A percentile compares a stretch with the other conserved stretches of the same genome.
These are phyloP conservation scores for Lophochroa leadbeateri DNA, from an alignment of 2,113 vertebrate genomes.

Conservation along the genomic window DNA sequence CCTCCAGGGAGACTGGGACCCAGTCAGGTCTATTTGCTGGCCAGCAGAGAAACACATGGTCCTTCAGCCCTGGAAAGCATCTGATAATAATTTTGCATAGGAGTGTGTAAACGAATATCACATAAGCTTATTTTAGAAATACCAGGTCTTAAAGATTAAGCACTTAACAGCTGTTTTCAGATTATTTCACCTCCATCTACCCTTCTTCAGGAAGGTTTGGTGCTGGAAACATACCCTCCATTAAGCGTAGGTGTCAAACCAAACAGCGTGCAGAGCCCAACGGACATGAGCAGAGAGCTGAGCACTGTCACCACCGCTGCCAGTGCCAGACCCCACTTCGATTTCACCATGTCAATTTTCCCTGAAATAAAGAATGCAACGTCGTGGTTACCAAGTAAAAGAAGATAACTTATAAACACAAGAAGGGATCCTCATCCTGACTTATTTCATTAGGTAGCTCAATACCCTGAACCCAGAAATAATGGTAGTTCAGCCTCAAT, in stretches of 20 bases:
- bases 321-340: slow-evolving; percentile 96
- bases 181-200: not conserved
- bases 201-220: not conserved
- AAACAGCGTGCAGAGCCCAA: slow-evolving; percentile 95
- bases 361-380: slow-evolving; percentile 71
- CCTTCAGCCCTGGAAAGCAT: not conserved
- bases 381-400: rapidly evolving
- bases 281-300: slow-evolving; percentile 98
- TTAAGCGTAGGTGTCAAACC: slow-evolving; percentile 97
- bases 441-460: rapidly evolving
- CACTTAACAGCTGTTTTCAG: not conserved
- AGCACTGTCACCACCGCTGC: slow-evolving; percentile 96
- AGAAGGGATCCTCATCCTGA: not conserved
- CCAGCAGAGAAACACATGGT: not conserved
- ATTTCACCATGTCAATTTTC: slow-evolving; percentile 99
- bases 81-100: too few relatives aligned
- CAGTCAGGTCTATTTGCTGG: not conserved
- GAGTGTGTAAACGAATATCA: not conserved
- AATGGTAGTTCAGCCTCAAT: rapidly evolving
- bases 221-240: slow-evolving; percentile 84
- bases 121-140: not conserved
- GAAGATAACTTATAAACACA: rapidly evolving
- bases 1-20: not conserved
- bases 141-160: not conserved
- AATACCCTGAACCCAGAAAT: not conserved